These are phyloP conservation scores for Pteronura brasiliensis DNA, from an alignment of 2,113 vertebrate species.

Conservation along the genomic window DNA sequence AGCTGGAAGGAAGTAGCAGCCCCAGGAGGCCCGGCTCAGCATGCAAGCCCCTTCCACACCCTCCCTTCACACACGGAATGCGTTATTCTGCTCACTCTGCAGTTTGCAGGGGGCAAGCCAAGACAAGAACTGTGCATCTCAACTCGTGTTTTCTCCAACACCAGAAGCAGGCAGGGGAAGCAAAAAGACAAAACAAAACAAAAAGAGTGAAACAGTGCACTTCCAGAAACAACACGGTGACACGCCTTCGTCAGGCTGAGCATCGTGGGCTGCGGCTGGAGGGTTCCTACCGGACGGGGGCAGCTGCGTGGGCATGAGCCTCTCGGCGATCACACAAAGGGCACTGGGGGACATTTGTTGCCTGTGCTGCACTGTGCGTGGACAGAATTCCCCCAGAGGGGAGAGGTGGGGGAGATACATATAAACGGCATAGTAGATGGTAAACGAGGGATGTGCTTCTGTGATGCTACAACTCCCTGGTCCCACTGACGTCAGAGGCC, in stretches of 20 bases:
- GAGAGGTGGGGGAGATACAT: background rate
- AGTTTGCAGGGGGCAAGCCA: background rate
- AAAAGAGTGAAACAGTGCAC: fast-evolving
- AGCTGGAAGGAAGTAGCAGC: background rate
- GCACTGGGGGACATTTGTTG: fast-evolving
- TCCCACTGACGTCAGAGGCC: background rate
- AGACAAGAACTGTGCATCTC: background rate
- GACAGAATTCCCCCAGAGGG: background rate
- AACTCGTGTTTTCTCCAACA: background rate
- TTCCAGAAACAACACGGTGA: background rate
- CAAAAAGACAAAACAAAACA: background rate
- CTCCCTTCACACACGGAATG: fast-evolving
- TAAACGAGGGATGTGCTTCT: background rate
- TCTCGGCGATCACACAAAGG: background rate
- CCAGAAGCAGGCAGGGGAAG: background rate
- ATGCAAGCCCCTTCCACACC: fast-evolving
- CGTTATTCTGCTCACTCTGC: fast-evolving
- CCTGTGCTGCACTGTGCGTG: too few species aligned
- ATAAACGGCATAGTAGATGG: background rate
- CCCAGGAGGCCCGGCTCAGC: background rate
- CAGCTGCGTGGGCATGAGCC: fast-evolving
- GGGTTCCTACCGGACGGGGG: background rate
- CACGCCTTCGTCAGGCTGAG: fast-evolving
- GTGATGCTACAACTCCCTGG: background rate
- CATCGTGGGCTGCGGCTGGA: fast-evolving